These are phyloP conservation scores for Tubulanus polymorphus DNA, from an alignment of 2,888 invertebrate species.

Conservation along the genomic window DNA sequence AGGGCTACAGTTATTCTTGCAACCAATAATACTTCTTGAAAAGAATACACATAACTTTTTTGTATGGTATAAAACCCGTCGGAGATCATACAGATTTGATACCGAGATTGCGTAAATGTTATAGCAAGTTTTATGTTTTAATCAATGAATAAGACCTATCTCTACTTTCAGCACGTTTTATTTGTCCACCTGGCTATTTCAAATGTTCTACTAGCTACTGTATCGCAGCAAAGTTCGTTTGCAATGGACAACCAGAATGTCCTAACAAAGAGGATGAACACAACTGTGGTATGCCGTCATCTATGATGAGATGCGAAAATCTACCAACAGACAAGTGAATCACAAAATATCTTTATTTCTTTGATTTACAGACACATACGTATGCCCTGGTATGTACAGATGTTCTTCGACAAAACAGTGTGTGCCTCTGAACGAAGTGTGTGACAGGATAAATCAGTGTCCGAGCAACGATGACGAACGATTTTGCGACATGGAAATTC, in stretches of 20 bases:
- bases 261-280: slow-evolving; percentile 35
- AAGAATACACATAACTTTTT: no score
- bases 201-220: slow-evolving; percentile 33
- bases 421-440: slow-evolving; percentile 16
- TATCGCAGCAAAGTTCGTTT: slow-evolving; percentile 28
- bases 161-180: not conserved
- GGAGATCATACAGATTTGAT: no score
- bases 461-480: slow-evolving; percentile 22
- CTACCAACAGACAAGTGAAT: no score
- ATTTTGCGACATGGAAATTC: no score
- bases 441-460: slow-evolving; percentile 20
- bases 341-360: no score
- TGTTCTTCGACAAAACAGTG: slow-evolving; percentile 15
- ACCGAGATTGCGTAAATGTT: not conserved
- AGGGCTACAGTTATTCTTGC: no score
- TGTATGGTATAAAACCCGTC: no score
- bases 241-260: slow-evolving; percentile 35
- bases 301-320: no score
- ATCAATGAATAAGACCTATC: not conserved
- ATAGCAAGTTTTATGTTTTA: not conserved
- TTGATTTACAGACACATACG: slow-evolving; percentile 3
- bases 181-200: slow-evolving; percentile 27
- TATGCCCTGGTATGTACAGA: slow-evolving; percentile 13
- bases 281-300: slow-evolving; percentile 11
- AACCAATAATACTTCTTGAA: no score